phyloP scores from a whole-genome alignment of 2,113 vertebrate genomes.

The Aythya baeri region DNA sequence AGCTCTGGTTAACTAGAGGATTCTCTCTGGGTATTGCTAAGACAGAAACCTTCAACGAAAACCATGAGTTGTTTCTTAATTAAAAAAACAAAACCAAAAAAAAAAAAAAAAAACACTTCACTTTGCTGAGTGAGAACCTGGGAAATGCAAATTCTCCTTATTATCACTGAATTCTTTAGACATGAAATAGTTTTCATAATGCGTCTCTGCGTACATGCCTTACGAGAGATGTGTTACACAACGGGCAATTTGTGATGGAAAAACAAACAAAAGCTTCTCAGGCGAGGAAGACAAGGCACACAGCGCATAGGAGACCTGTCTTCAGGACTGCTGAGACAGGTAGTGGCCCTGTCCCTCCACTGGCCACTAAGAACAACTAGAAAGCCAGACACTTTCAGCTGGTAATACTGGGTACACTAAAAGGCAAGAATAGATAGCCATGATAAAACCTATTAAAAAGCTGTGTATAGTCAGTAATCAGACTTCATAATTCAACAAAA shows the following conservation, averaged over 20 bases:
- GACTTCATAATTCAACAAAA: background rate
- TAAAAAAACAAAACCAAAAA: background rate
- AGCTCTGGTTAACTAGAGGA: constrained; percentile 26
- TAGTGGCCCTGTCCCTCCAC: background rate
- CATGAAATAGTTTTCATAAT: background rate
- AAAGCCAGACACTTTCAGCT: background rate
- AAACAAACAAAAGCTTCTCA: background rate
- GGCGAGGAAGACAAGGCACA: background rate
- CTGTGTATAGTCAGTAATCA: background rate
- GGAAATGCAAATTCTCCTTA: constrained; percentile 36
- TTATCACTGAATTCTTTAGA: constrained; percentile 4
- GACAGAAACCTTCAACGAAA: constrained; percentile 12
- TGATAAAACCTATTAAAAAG: background rate
- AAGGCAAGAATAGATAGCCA: background rate
- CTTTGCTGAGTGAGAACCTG: background rate
- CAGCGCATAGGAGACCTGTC: rapidly evolving
- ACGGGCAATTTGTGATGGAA: background rate
- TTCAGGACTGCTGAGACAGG: background rate
- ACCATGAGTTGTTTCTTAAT: constrained; percentile 4
- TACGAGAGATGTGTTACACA: background rate
- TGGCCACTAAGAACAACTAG: background rate
- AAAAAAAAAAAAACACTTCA: background rate
- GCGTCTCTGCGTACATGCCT: background rate
- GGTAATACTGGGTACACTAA: background rate
- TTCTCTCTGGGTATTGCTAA: constrained; percentile 5